Percentiles rank a stretch among this genome's conserved stretches.
Evolutionary conservation across 2,113 vertebrate genomes (phyloP).

Genomic region (Trematocara marginatum): DNA sequence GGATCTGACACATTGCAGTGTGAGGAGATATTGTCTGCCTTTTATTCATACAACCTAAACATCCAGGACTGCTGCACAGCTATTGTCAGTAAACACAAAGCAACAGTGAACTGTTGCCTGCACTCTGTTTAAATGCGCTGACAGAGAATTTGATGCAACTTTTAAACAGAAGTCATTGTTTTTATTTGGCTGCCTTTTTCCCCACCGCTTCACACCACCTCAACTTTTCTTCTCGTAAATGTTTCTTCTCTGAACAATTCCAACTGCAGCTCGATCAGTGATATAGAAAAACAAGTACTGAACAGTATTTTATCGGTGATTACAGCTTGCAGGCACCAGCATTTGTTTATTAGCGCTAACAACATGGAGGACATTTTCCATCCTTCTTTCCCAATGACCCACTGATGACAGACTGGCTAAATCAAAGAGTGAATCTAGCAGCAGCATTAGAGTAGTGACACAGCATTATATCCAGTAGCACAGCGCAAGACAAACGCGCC

Average conservation of each 20-base stretch:
- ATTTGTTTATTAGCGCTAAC: not conserved
- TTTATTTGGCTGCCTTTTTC: not conserved
- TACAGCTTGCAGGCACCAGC: not conserved
- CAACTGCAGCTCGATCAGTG: not conserved
- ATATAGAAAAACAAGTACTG: not conserved
- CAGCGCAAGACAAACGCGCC: fast-evolving
- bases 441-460: not conserved
- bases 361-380: not conserved
- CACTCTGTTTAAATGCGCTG: not conserved
- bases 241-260: not conserved
- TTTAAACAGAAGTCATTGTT: constrained; percentile 14
- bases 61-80: not conserved
- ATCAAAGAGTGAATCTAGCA: not conserved
- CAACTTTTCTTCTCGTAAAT: not conserved
- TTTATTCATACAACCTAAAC: constrained; percentile 13
- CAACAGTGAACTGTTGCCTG: not conserved
- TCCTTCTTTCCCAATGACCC: not conserved
- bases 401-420: not conserved
- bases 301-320: not conserved
- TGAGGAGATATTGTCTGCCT: constrained; percentile 24
- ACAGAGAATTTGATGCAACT: constrained; percentile 2
- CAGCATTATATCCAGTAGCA: not conserved
- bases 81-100: constrained; percentile 10
- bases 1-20: constrained; percentile 23
- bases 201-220: not conserved